Conservation (phyloP, 2,113 vertebrate species). For the Eidolon helvum region DNA sequence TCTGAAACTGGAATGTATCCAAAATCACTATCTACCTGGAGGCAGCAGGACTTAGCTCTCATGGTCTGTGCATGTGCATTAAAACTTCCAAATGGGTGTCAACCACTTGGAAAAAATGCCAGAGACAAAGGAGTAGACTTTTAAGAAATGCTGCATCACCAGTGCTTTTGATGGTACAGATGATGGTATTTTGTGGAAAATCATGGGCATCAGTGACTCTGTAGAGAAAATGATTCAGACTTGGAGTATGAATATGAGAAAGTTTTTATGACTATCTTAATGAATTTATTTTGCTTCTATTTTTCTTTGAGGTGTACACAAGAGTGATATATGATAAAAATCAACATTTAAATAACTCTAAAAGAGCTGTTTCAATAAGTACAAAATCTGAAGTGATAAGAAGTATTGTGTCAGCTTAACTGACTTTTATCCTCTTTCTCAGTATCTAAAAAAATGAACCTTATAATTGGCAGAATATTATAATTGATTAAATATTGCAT, state of each 20-base stretch:
- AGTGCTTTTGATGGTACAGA: background rate
- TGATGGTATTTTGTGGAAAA: background rate
- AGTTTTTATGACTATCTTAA: background rate
- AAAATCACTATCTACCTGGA: background rate
- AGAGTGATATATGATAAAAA: background rate
- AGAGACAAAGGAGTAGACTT: background rate
- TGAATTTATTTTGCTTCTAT: slow-evolving; percentile 16
- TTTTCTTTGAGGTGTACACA: background rate
- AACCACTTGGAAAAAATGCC: background rate
- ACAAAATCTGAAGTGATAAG: slow-evolving; percentile 18
- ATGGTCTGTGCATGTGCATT: background rate
- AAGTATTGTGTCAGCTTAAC: background rate
- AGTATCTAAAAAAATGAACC: slow-evolving; percentile 6
- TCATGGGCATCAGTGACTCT: background rate
- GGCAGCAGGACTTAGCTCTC: background rate
- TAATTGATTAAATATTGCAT: background rate
- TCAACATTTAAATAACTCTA: background rate
- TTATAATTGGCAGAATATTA: background rate
- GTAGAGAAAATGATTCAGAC: background rate
- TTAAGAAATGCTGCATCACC: slow-evolving; percentile 22
- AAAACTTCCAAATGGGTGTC: background rate
- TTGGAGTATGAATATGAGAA: background rate
- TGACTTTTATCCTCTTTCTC: slow-evolving; percentile 7
- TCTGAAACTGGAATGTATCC: background rate
- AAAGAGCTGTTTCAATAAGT: background rate